These are phyloP conservation scores for Promerops cafer DNA, from an alignment of 2,113 vertebrate species.

Conservation along the genomic window DNA sequence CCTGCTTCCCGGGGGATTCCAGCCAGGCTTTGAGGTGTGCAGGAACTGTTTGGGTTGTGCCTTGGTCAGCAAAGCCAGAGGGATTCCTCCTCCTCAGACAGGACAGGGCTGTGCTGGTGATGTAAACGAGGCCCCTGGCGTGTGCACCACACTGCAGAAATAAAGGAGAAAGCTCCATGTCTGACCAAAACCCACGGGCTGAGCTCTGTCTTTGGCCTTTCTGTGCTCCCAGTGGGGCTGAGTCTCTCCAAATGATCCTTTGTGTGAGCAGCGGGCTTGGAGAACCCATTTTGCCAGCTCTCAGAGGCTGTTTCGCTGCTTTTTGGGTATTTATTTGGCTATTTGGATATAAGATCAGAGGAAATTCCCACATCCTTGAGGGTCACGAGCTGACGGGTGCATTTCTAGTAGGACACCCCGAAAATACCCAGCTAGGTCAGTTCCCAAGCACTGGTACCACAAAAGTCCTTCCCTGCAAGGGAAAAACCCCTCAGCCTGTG, in stretches of 20 bases:
- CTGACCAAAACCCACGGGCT: neutral
- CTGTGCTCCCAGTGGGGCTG: neutral
- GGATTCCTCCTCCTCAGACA: neutral
- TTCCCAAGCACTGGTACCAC: neutral
- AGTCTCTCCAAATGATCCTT: neutral
- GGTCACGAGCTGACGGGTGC: neutral
- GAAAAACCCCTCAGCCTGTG: neutral
- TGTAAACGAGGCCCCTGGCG: constrained; percentile 3
- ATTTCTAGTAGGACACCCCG: accelerated
- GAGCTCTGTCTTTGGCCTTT: neutral
- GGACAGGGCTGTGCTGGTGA: neutral
- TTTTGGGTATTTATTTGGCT: neutral
- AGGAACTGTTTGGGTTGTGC: neutral
- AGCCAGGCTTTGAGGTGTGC: neutral
- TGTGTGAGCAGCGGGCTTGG: accelerated
- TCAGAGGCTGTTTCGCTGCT: neutral
- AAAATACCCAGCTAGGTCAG: neutral
- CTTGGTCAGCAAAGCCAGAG: constrained; percentile 38
- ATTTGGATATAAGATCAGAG: too few relatives aligned
- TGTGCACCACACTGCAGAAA: constrained; percentile 44
- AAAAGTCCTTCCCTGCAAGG: neutral
- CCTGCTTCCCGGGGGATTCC: neutral
- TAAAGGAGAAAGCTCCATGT: constrained; percentile 58
- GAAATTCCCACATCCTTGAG: neutral
- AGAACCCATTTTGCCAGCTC: accelerated